Percentiles rank a stretch among this genome's conserved stretches.
Evolutionary conservation across 2,888 invertebrate genomes (phyloP).

Genomic region (Corythucha ciliata): DNA sequence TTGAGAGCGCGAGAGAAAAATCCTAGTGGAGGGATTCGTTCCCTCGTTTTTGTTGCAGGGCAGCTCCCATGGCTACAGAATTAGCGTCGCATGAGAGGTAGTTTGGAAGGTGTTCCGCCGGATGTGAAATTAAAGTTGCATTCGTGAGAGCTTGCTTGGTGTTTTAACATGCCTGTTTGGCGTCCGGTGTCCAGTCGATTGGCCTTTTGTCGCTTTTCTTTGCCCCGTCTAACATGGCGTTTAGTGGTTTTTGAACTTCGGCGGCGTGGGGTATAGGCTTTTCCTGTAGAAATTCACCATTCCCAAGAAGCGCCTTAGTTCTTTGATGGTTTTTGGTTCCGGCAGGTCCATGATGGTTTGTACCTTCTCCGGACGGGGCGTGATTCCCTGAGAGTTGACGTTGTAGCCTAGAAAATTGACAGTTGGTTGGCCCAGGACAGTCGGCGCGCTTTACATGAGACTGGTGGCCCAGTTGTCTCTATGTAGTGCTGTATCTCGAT

Average conservation of each 20-base stretch:
- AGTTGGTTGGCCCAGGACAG: conserved; percentile 34
- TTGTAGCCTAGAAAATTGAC: conserved; percentile 36
- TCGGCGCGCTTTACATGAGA: conserved; percentile 37
- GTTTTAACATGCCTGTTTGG: conserved; percentile 24
- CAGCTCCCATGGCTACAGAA: conserved; percentile 40
- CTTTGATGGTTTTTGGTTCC: neutral
- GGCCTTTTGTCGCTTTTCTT: conserved; percentile 30
- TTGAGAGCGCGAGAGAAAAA: conserved; percentile 31
- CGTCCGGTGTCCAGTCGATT: conserved; percentile 26
- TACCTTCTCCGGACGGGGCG: conserved; percentile 33
- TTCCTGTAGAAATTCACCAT: conserved; percentile 22
- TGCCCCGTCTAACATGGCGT: conserved; percentile 23
- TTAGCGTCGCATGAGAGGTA: conserved; percentile 37
- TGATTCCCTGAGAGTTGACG: conserved; percentile 35
- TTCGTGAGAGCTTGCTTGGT: conserved; percentile 26
- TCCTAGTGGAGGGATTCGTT: conserved; percentile 27
- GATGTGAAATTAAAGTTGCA: conserved; percentile 27
- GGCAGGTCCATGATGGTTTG: neutral
- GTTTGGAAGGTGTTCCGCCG: neutral
- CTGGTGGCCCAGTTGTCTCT: conserved; percentile 32
- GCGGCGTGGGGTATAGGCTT: conserved; percentile 23
- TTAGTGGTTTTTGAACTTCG: conserved; percentile 17
- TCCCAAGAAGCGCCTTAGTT: conserved; percentile 14
- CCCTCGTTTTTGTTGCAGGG: conserved; percentile 38
- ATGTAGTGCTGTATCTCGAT: neutral